These are phyloP conservation scores for Caenorhabditis latens DNA, from an alignment of 1,140 invertebrate species.

Conservation along the genomic window DNA sequence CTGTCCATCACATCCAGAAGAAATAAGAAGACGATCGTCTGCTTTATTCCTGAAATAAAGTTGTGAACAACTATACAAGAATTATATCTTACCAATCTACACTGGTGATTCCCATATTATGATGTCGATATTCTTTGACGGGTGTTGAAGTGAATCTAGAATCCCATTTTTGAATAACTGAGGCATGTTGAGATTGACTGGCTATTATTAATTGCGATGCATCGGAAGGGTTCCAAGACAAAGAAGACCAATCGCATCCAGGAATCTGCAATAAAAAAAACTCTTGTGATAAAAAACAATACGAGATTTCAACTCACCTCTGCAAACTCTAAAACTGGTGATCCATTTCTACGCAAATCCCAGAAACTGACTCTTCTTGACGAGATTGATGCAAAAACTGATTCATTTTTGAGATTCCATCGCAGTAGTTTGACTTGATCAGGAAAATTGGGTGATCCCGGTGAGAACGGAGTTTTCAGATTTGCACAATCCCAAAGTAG, in stretches of 20 bases:
- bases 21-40: constrained; percentile 18
- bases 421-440: constrained; percentile 52
- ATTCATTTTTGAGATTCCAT: constrained; percentile 38
- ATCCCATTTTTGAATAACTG: constrained; percentile 41
- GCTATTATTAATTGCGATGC: constrained; percentile 17
- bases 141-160: constrained; percentile 26
- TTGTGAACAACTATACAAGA: background rate
- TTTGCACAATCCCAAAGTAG: constrained; percentile 52
- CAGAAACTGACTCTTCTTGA: constrained; percentile 34
- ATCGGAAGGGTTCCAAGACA: constrained; percentile 46
- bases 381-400: constrained; percentile 27
- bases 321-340: constrained; percentile 45
- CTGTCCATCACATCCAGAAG: constrained; percentile 48
- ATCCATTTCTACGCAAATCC: constrained; percentile 45
- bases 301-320: background rate
- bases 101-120: constrained; percentile 41
- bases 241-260: constrained; percentile 42
- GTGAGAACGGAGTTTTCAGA: constrained; percentile 29
- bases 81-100: background rate
- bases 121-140: constrained; percentile 31
- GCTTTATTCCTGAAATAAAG: constrained; percentile 15
- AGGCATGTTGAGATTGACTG: constrained; percentile 33
- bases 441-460: constrained; percentile 30
- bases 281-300: too few species aligned
- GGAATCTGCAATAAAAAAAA: constrained; percentile 12